Base-by-base conservation (phyloP, 2,888 invertebrate species). In the Dryobota labecula region DNA sequence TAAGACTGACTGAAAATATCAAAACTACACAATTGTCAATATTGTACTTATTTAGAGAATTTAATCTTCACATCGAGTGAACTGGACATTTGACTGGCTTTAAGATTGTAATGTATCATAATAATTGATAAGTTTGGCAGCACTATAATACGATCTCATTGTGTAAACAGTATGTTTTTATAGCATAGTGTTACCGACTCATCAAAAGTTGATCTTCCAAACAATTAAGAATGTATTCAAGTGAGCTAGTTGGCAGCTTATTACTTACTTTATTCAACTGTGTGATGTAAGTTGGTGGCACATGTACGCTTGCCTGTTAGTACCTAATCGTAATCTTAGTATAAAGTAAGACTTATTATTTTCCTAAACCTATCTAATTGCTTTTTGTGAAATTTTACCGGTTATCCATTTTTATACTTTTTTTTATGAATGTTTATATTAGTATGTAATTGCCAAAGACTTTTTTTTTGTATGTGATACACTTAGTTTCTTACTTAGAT, bases 391-490 rank as follows among this genome's bases (percentile, higher is more conserved):
- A 74, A 70, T 70, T 84, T 71, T 81, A 84, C 82, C 4, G 9
- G 68, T 83, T 84, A 81, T 82, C 84, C 80, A 80, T 88, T 90
- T 89, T 86, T 86, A 80, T 86, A 87, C 69, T 80, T 86, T 87
- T 84, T 87, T 89, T 85, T 86, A 86, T 85, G 87, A 88, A 88
- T 87, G 81, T 89, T 86, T 85, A 83, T 81, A 82, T 73, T 86
- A 85, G 91, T 94, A 92, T 88, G 93, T 95, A 93, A 93, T 95
- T 90, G 95, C 95, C 95, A 96, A 95, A 96, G 95, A 95, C 92
- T 93, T 94, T 93, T 81, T 81, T 93, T 94, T 94, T 90, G 90
- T 94, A 95, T 95, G 94, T 95, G 94, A 95, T 95, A 95, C 91
- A 90, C 91, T 94, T 93, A 93, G 90, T 94, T 94, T 94, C 93